Conservation (phyloP, 2,888 invertebrate genomes). For the Nemoura dubitans region DNA sequence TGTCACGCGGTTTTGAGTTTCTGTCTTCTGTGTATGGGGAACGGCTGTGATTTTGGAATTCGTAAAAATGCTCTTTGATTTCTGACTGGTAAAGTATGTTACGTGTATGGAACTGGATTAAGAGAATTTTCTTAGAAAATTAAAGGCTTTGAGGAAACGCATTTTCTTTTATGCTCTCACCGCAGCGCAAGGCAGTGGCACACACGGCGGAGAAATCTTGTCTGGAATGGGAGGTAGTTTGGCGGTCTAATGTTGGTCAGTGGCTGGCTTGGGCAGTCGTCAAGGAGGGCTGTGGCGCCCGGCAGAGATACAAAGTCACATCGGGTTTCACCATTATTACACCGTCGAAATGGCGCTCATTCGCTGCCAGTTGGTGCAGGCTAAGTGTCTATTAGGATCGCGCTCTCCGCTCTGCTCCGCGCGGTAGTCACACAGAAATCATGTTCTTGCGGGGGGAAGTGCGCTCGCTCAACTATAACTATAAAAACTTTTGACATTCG, state of each 20-base stretch:
- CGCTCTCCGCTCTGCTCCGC: background rate
- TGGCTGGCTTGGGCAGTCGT: slow-evolving; percentile 24
- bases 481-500: slow-evolving; percentile 12
- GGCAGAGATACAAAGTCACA: slow-evolving; percentile 24
- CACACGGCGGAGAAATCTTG: slow-evolving; percentile 14
- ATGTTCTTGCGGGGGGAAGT: background rate
- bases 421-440: slow-evolving; percentile 5
- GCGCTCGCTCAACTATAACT: background rate
- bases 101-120: background rate
- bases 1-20: background rate
- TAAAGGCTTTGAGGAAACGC: background rate
- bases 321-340: slow-evolving; percentile 26
- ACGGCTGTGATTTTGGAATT: background rate
- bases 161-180: slow-evolving; percentile 17
- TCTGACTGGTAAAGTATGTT: background rate
- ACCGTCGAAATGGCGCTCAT: background rate
- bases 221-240: slow-evolving; percentile 1
- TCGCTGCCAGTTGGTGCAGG: slow-evolving; percentile 30
- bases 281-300: background rate
- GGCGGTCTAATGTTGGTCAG: slow-evolving; percentile 21
- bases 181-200: too few relatives aligned
- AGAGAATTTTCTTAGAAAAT: background rate
- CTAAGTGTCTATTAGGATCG: slow-evolving; percentile 33
- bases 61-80: background rate
- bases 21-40: background rate